A percentile compares a stretch with the other conserved stretches of the same genome.
These are phyloP conservation scores for Rhagophthalmus giganteus DNA, from an alignment of 2,888 invertebrate species.

Conservation along the genomic window DNA sequence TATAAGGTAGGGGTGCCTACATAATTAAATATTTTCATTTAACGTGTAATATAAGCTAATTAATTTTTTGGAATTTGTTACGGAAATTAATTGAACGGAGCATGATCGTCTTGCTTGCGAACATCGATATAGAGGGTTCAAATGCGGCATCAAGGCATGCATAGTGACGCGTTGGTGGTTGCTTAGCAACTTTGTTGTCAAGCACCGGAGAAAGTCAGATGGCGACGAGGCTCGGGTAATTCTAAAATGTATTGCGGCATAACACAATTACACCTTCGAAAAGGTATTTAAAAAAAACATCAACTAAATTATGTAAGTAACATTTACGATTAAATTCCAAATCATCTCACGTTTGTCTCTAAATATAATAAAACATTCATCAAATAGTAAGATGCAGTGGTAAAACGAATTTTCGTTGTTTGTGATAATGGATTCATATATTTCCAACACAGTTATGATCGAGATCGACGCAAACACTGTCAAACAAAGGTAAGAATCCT, in stretches of 20 bases:
- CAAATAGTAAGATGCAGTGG: too few species aligned
- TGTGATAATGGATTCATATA: neutral
- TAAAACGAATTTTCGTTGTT: too few species aligned
- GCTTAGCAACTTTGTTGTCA: constrained; percentile 53
- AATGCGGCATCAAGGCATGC: constrained; percentile 17
- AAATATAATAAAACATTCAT: neutral
- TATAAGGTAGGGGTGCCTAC: too few species aligned
- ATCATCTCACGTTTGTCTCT: too few species aligned
- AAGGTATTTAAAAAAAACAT: neutral
- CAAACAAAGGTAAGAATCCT: neutral
- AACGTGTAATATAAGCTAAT: too few species aligned
- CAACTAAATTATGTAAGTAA: too few species aligned
- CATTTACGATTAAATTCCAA: too few species aligned
- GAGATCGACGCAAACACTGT: neutral
- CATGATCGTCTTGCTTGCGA: too few species aligned
- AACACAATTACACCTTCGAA: neutral
- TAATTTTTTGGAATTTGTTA: too few species aligned
- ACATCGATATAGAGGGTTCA: constrained; percentile 14
- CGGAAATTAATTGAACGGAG: too few species aligned
- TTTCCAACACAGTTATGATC: neutral
- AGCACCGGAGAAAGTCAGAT: constrained; percentile 43
- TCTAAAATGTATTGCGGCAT: too few species aligned
- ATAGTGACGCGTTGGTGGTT: constrained; percentile 43
- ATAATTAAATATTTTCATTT: too few species aligned
- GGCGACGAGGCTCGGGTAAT: neutral